Evolutionary conservation across 2,797 vertebrate species (phyloP).

Genomic region (Melanotaenia trifasciata): DNA sequence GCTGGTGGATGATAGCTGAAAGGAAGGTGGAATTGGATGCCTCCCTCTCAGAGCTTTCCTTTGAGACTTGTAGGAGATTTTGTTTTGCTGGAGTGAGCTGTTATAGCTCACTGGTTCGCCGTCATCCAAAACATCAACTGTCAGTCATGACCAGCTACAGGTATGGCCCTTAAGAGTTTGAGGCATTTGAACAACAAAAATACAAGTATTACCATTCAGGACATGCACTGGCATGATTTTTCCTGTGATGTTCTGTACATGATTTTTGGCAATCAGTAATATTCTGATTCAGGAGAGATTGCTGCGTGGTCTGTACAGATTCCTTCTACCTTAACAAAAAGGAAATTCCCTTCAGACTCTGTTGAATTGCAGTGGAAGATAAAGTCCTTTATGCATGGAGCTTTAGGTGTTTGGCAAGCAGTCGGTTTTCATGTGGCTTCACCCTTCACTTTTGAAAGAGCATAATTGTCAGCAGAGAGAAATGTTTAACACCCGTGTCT

Average conservation of each 20-base stretch:
- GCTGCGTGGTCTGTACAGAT: too few species aligned
- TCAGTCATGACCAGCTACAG: slow-evolving; percentile 45
- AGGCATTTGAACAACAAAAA: slow-evolving; percentile 26
- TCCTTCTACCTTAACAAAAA: slow-evolving; percentile 26
- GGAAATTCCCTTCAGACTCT: slow-evolving; percentile 28
- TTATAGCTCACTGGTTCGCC: slow-evolving; percentile 63
- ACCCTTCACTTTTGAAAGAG: slow-evolving; percentile 50
- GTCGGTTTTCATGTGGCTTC: slow-evolving; percentile 25
- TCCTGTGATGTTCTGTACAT: not conserved
- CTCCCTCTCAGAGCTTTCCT: slow-evolving; percentile 63
- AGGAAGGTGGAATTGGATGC: slow-evolving; percentile 76
- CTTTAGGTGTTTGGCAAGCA: slow-evolving; percentile 48
- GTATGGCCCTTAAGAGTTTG: slow-evolving; percentile 31
- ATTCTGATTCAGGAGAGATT: not conserved
- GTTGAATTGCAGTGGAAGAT: slow-evolving; percentile 16
- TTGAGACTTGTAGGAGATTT: slow-evolving; percentile 71
- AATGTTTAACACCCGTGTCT: slow-evolving; percentile 49
- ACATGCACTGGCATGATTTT: not conserved
- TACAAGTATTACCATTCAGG: slow-evolving; percentile 1
- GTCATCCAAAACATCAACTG: slow-evolving; percentile 59
- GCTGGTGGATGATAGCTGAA: slow-evolving; percentile 64
- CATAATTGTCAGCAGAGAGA: slow-evolving; percentile 60
- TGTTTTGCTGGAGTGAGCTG: slow-evolving; percentile 68
- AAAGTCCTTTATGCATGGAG: slow-evolving; percentile 41
- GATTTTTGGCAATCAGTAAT: not conserved